Evolutionary conservation across 2,113 vertebrate genomes (phyloP).

Genomic region (Stercorarius parasiticus): DNA sequence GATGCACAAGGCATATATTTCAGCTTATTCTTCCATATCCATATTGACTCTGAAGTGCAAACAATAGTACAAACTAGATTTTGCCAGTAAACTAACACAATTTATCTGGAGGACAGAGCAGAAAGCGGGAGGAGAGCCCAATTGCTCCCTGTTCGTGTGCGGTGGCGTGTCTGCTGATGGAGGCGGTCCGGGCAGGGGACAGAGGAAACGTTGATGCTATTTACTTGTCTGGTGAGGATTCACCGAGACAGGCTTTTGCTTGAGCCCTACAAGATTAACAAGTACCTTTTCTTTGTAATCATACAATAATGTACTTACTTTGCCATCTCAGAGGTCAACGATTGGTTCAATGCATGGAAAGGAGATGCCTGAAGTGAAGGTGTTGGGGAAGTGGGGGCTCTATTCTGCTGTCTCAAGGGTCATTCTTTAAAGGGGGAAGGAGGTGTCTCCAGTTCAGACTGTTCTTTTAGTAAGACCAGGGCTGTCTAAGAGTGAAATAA

Average conservation of each 20-base stretch:
- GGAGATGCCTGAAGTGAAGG: neutral
- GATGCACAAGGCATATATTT: slow-evolving; percentile 24
- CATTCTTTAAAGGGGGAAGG: neutral
- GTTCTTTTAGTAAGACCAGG: neutral
- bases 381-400: neutral
- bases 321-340: neutral
- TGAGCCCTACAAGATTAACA: neutral
- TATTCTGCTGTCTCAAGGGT: neutral
- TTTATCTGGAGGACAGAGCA: slow-evolving; percentile 28
- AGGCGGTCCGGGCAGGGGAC: neutral
- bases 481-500: neutral
- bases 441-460: neutral
- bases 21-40: slow-evolving; percentile 52
- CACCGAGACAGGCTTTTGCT: neutral
- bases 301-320: neutral
- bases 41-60: slow-evolving; percentile 49
- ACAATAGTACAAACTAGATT: slow-evolving; percentile 43
- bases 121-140: neutral
- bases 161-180: neutral
- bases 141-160: neutral
- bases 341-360: neutral
- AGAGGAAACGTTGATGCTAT: neutral
- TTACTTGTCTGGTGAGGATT: neutral
- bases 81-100: slow-evolving; percentile 49
- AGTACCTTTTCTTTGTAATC: neutral